A percentile compares a stretch with the other conserved stretches of the same genome.
Evolutionary conservation across 2,797 vertebrate genomes (phyloP).

Genomic region (Cichlasoma orientale): DNA sequence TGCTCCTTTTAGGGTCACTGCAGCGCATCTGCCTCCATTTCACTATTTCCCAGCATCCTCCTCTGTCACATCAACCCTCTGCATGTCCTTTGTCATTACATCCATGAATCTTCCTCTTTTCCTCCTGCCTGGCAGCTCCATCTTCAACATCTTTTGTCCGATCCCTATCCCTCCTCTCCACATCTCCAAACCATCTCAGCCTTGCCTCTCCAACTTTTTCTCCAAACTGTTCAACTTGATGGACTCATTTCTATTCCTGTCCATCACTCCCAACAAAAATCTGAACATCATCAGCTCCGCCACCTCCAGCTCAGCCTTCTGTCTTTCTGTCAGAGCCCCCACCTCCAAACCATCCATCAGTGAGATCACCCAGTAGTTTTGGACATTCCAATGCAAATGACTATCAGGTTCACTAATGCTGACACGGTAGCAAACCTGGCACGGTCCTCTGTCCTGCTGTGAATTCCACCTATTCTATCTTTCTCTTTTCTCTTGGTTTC

Average conservation of each 20-base stretch:
- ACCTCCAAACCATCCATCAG: not conserved
- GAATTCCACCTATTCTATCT: too few relatives aligned
- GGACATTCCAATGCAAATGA: too few relatives aligned
- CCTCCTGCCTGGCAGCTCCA: too few relatives aligned
- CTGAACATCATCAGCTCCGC: not conserved
- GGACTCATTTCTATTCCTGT: not conserved
- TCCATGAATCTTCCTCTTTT: not conserved
- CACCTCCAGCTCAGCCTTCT: fast-evolving
- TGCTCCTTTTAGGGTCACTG: not conserved
- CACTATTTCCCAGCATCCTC: too few relatives aligned
- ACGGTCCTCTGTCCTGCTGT: too few relatives aligned
- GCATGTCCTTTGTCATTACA: not conserved
- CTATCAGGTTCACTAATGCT: too few relatives aligned
- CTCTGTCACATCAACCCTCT: not conserved
- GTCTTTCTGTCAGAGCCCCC: not conserved
- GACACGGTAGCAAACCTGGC: too few relatives aligned
- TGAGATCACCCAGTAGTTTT: too few relatives aligned
- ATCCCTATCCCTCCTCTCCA: not conserved
- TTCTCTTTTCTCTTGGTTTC: too few relatives aligned
- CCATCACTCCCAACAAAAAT: too few relatives aligned
- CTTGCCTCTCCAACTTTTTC: too few relatives aligned
- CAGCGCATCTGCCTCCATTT: not conserved
- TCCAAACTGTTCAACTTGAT: not conserved
- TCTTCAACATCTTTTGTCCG: too few relatives aligned
- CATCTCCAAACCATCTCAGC: not conserved